Evolutionary conservation across 92 coral and sea anemone genomes (phyloP), one percentile per base, ranked within the genome.

Genomic region (Desmophyllum pertusum): DNA sequence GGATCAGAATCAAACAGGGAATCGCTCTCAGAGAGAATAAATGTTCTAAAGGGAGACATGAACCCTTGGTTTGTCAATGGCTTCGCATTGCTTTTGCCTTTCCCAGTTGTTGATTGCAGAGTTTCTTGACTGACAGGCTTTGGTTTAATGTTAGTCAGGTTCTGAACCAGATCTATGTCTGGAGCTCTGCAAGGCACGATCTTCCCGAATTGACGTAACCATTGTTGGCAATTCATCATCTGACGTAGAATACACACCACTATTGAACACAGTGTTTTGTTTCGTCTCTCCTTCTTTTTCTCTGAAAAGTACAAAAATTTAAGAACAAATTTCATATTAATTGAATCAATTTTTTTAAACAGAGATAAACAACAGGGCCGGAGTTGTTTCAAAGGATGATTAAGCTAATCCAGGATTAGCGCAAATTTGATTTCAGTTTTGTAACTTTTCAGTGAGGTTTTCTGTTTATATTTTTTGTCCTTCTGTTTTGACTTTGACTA

Each of bases 21-120:
- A 25, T 93, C 96, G 30, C 79, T 85, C 66, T 91, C 86, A 4
- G 94, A 84, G 52, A 92, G 86, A 31, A 93, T 88, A 78, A 86
- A 88, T 35, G 98, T 90, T 77, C 96, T 89, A 75, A 94, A 92
- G 48, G 99, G 99, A 37, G 99, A 97, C 68, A 93, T 81, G 61
- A 91, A 64, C 2, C 73, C 80, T 18, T 59, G 79, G 25, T 51
- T 84, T 48, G 87, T 29, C 8, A 73, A 74, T 18, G 62, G 2
- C 14, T 19, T 73, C 36, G 46, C 61, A 18, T 45, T 57, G 18
- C 48, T 77, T 29, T 41, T 73, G 13, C 43, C 53, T 59, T 39
- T 61, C 10, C 36, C 59, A 17, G 41, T 38, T 14, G 42, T 30
- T 40, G 79, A 40, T 9, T 25, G 38, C 0, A 52, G 33, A 81